Percentiles rank a stretch among this genome's conserved stretches.
Conservation (phyloP, 1,140 invertebrate genomes). For the Microplitis mediator region DNA sequence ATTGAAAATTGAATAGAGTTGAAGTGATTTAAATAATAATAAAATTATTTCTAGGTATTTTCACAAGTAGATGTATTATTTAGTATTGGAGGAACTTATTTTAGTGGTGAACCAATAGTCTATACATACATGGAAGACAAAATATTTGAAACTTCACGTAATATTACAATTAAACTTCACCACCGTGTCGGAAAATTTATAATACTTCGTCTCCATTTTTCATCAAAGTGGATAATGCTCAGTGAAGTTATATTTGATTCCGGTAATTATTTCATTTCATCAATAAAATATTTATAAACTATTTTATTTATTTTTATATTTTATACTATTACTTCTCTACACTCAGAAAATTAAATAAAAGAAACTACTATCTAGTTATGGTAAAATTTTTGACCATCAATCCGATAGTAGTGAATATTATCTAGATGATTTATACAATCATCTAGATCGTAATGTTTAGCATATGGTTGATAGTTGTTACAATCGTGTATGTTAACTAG, state of each 20-base stretch:
- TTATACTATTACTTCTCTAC: too few relatives aligned
- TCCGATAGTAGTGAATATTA: too few relatives aligned
- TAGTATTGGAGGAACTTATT: slow-evolving; percentile 81
- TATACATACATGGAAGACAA: slow-evolving; percentile 79
- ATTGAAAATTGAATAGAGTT: too few relatives aligned
- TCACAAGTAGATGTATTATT: slow-evolving; percentile 79
- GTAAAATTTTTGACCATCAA: too few relatives aligned
- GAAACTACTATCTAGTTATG: too few relatives aligned
- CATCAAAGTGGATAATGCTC: slow-evolving; percentile 86
- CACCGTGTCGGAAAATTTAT: slow-evolving; percentile 83
- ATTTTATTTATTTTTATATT: not conserved
- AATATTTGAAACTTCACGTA: slow-evolving; percentile 81
- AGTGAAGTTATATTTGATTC: slow-evolving; percentile 86
- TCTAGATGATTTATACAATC: too few relatives aligned
- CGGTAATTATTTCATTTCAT: slow-evolving; percentile 60
- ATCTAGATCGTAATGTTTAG: too few relatives aligned
- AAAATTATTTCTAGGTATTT: slow-evolving; percentile 69
- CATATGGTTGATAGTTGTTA: too few relatives aligned
- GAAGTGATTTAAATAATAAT: not conserved
- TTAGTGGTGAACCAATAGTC: slow-evolving; percentile 74
- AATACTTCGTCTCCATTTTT: slow-evolving; percentile 80
- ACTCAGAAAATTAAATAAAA: too few relatives aligned
- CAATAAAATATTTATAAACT: not conserved
- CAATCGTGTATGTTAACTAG: too few relatives aligned
- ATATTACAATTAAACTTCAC: slow-evolving; percentile 83